Base-by-base conservation (phyloP, 2,113 vertebrate species). In the Toxostoma redivivum region DNA sequence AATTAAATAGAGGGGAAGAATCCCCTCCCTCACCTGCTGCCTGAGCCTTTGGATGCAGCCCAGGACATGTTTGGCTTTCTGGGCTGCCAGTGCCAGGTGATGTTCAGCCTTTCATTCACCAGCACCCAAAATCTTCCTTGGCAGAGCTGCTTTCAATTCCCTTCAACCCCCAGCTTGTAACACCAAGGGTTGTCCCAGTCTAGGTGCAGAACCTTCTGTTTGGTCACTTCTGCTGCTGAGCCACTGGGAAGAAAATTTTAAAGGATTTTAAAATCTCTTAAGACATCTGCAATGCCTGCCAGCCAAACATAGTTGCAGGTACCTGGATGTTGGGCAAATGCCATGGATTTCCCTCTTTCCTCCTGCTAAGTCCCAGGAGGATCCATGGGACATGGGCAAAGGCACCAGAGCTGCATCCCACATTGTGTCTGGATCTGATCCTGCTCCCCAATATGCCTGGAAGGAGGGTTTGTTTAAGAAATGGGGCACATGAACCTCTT, bases 321-420 rank as follows among this genome's bases (percentile, higher is more conserved):
- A 48, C 40, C 38, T 74, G 47, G 53, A 51, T 61, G 5, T 56
- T 79, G 93, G 78, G 14, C 33, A 83, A 73, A 51, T 38, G 54
- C 62, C 3, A 0, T 9, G 22, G 45, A 50, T 40, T 60, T 64
- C 61, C 33, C 15, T 81, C 0, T 0, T 25, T 81, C 50, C 69
- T 1, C 0, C 28, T 61, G 47, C 45, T 5, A 31, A 31, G 12
- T 56, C 45, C 40, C 30, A 17, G 17, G 28, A 73, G 28, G 44
- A 71, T 70, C 33, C 31, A n/a, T 10, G 28, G 51, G 37, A 53
- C 0, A 1, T 2, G 17, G n/a, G 11, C n/a, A 66, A 48, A 28
- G 24, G 28, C 22, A 20, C 21, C 35, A 56, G 37, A 77, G 15
- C 50, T 66, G 51, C 30, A 50, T 79, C 28, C 17, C 1, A 1